These are phyloP conservation scores for Ganaspis brasiliensis DNA, from an alignment of 2,888 invertebrate species.

Conservation along the genomic window DNA sequence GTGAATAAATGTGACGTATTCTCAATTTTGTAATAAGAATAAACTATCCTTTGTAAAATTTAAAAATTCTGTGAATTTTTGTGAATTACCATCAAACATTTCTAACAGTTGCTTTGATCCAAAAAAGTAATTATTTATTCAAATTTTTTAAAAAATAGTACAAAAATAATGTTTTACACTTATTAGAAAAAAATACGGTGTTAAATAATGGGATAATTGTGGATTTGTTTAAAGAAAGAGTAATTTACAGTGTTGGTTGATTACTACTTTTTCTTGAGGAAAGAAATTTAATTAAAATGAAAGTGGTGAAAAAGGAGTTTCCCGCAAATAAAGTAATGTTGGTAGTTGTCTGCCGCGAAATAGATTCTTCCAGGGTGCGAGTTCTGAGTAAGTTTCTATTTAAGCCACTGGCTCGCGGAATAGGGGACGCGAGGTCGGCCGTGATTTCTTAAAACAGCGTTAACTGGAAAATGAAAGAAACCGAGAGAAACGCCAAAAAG, in stretches of 20 bases:
- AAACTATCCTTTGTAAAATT: too few species aligned
- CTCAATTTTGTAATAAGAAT: too few species aligned
- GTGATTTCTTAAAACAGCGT: too few species aligned
- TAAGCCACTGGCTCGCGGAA: slow-evolving; percentile 21
- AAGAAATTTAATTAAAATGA: slow-evolving; percentile 12
- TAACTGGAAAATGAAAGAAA: too few species aligned
- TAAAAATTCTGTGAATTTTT: too few species aligned
- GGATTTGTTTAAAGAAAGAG: neutral
- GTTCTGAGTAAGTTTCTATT: slow-evolving; percentile 17
- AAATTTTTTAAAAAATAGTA: too few species aligned
- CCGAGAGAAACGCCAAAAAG: neutral
- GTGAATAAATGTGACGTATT: too few species aligned
- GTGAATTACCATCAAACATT: too few species aligned
- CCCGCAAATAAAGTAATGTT: slow-evolving; percentile 14
- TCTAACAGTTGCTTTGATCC: too few species aligned
- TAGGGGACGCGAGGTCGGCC: neutral
- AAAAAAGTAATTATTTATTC: too few species aligned
- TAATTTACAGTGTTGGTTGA: neutral
- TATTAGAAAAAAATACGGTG: slow-evolving; percentile 29
- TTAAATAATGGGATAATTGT: neutral
- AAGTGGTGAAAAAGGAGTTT: neutral
- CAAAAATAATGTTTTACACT: too few species aligned
- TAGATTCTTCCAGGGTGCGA: slow-evolving; percentile 1
- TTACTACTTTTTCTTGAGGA: neutral
- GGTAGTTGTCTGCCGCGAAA: neutral